Evolutionary conservation across 2,888 invertebrate genomes (phyloP), one percentile per base, ranked within the genome.

Genomic region (Endomychus coccineus): DNA sequence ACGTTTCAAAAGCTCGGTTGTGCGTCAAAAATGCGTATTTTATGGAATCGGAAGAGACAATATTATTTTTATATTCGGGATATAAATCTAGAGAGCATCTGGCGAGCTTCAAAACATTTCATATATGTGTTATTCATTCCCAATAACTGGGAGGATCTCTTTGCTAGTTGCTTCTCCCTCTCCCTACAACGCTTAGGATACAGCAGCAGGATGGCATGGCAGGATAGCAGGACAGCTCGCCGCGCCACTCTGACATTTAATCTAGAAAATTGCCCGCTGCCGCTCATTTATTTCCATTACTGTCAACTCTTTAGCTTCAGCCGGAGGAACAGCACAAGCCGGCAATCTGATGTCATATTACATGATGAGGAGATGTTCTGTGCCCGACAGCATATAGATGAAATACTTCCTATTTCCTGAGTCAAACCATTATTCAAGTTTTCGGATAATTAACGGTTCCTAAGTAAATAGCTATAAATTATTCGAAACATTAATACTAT

Each of bases 231-330:
- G n/a, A n/a, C n/a, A n/a, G n/a, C n/a, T n/a, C 58, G 58, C 61
- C 59, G 55, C 62, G 60, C 64, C 60, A 62, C 63, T 67, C 69
- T 72, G 73, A 73, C 73, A 72, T 74, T 74, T 74, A 74, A 74
- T 74, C 73, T 74, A 73, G 71, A 71, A 74, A 74, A 74, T 74
- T 74, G 74, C 71, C 69, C 67, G 68, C 62, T 64, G 66, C 68
- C 68, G 68, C 68, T 70, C 73, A 71, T 74, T 72, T 71, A 68
- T 73, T 71, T 74, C 71, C 71, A 73, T 74, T 73, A 73, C 68
- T 71, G 73, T 74, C 74, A 73, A 69, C 66, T 66, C 66, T 65
- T 67, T 65, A 64, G 63, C 51, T 61, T n/a, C n/a, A 19, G 21
- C 21, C 6, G 21, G 21, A 19, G 21, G n/a, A 19, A n/a, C 27